phyloP scores from a whole-genome alignment of 2,113 vertebrate species.

The Nasalis larvatus region DNA sequence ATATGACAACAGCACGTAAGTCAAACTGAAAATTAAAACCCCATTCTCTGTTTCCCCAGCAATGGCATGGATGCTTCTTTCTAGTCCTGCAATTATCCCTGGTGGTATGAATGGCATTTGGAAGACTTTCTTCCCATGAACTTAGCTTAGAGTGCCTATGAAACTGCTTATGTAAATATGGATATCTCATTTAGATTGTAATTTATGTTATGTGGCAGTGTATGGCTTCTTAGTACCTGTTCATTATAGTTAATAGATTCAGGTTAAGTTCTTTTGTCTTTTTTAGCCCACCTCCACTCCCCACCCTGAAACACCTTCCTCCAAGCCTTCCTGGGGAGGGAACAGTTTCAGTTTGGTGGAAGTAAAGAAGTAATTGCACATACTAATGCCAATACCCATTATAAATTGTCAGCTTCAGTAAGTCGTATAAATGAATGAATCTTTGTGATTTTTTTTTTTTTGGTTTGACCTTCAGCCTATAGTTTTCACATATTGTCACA shows the following conservation, averaged over 20 bases:
- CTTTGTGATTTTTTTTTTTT: background rate
- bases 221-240: slow-evolving; percentile 58
- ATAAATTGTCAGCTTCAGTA: slow-evolving; percentile 65
- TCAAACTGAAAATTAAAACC: slow-evolving; percentile 81
- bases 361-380: slow-evolving; percentile 59
- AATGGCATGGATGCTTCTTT: slow-evolving; percentile 39
- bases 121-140: slow-evolving; percentile 49
- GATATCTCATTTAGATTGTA: slow-evolving; percentile 71
- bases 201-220: slow-evolving; percentile 16
- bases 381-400: slow-evolving; percentile 37
- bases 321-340: slow-evolving; percentile 42
- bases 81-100: slow-evolving; percentile 44
- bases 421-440: slow-evolving; percentile 21
- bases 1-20: slow-evolving; percentile 81
- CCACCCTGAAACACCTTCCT: background rate
- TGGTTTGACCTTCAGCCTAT: slow-evolving; percentile 29
- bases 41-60: background rate
- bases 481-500: slow-evolving; percentile 48
- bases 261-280: slow-evolving; percentile 2
- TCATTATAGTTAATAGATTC: slow-evolving; percentile 54
- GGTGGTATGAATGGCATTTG: slow-evolving; percentile 56
- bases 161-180: slow-evolving; percentile 45
- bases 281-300: fast-evolving
- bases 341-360: background rate
- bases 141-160: background rate